These are phyloP conservation scores for Onychorhynchus coronatus DNA, from an alignment of 2,113 vertebrate genomes.

Conservation along the genomic window DNA sequence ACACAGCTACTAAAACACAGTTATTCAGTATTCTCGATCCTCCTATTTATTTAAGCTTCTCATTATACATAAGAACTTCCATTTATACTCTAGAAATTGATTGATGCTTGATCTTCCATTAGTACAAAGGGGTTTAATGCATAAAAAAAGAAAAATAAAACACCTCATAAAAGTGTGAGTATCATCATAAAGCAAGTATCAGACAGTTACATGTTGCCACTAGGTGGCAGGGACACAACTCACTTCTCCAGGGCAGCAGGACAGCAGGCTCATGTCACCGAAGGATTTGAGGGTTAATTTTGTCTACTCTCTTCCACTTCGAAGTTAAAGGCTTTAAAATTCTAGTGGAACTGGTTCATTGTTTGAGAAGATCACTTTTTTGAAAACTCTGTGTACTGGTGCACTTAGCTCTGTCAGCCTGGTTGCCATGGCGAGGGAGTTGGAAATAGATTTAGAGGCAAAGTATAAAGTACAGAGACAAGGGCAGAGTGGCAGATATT, in stretches of 20 bases:
- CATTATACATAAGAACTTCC: not conserved
- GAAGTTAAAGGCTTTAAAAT: not conserved
- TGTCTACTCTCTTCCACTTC: not conserved
- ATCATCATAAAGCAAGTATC: accelerated
- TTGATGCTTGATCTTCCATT: not conserved
- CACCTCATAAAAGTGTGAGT: not conserved
- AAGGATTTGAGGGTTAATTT: too few species aligned
- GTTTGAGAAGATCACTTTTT: not conserved
- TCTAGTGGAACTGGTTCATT: not conserved
- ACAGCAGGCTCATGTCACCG: accelerated
- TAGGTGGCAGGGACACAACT: conserved; percentile 47
- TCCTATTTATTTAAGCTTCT: not conserved
- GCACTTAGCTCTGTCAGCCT: not conserved
- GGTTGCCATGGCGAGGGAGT: not conserved
- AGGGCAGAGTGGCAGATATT: not conserved
- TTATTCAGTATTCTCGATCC: not conserved
- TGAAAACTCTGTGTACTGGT: not conserved
- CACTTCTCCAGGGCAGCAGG: not conserved
- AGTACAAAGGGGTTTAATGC: not conserved
- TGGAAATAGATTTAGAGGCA: not conserved
- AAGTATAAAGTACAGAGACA: not conserved
- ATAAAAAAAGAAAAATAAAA: not conserved
- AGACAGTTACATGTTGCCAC: not conserved
- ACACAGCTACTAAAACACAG: not conserved
- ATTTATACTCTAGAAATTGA: not conserved